A percentile compares a stretch with the other conserved stretches of the same genome.
Conservation (phyloP, 2,797 vertebrate genomes). For the Anguilla anguilla region DNA sequence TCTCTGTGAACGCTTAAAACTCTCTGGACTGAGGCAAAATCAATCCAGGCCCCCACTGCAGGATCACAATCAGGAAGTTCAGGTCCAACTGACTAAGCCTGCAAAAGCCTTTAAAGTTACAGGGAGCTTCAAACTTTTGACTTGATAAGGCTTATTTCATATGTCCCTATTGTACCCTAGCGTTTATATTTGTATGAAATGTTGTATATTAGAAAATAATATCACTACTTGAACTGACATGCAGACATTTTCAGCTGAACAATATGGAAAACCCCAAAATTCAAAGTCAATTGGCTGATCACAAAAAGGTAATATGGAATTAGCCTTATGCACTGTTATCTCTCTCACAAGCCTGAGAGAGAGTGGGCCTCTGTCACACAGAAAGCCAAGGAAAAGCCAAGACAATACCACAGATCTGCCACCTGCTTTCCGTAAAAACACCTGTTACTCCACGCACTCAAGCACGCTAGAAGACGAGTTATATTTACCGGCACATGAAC, state of each 20-base stretch:
- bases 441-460: conserved; percentile 39
- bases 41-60: neutral
- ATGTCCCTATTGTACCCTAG: neutral
- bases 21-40: neutral
- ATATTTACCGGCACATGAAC: conserved; percentile 72
- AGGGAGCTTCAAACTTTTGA: neutral
- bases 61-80: neutral
- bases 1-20: neutral
- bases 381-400: neutral
- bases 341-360: neutral
- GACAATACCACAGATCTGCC: neutral
- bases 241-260: neutral
- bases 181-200: neutral
- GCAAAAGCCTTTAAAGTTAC: neutral
- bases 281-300: neutral
- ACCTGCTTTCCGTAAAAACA: conserved; percentile 29
- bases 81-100: neutral
- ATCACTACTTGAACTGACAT: neutral
- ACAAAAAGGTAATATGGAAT: neutral
- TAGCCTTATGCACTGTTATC: neutral
- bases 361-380: neutral
- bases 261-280: neutral
- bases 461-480: neutral
- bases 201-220: neutral
- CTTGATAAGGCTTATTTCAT: neutral